Conservation (phyloP, 2,113 vertebrate genomes). For the human region DNA sequence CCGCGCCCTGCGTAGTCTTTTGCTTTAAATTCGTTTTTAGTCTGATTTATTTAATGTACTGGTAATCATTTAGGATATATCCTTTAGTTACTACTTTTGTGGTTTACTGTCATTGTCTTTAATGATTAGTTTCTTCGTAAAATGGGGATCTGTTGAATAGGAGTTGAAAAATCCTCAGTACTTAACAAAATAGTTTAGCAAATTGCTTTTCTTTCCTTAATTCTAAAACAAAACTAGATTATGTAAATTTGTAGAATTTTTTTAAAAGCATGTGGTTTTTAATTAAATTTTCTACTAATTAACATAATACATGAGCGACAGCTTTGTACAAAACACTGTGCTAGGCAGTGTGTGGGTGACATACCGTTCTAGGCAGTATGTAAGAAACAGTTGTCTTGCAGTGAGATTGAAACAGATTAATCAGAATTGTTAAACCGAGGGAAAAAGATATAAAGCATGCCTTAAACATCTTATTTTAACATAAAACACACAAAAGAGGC, state of each 20-base stretch:
- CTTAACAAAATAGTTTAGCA: not conserved
- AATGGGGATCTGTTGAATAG: not conserved
- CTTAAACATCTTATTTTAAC: constrained; percentile 15
- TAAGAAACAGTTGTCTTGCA: not conserved
- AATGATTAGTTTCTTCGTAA: not conserved
- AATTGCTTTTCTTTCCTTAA: constrained; percentile 13
- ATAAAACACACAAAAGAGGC: not conserved
- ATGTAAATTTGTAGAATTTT: not conserved
- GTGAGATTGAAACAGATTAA: not conserved
- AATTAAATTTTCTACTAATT: not conserved
- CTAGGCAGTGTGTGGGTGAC: not conserved
- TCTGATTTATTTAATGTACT: not conserved
- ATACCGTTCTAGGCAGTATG: not conserved
- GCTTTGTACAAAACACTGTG: not conserved
- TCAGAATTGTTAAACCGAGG: not conserved
- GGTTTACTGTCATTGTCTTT: not conserved
- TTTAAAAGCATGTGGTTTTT: not conserved
- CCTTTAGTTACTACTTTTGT: not conserved
- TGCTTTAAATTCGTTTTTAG: not conserved
- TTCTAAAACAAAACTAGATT: not conserved
- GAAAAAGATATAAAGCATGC: not conserved
- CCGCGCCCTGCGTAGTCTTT: not conserved
- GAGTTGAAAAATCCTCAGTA: not conserved
- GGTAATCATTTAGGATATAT: not conserved
- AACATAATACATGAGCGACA: not conserved